Evolutionary conservation across 2,888 invertebrate genomes (phyloP).

Genomic region (Drosophila leonis): DNA sequence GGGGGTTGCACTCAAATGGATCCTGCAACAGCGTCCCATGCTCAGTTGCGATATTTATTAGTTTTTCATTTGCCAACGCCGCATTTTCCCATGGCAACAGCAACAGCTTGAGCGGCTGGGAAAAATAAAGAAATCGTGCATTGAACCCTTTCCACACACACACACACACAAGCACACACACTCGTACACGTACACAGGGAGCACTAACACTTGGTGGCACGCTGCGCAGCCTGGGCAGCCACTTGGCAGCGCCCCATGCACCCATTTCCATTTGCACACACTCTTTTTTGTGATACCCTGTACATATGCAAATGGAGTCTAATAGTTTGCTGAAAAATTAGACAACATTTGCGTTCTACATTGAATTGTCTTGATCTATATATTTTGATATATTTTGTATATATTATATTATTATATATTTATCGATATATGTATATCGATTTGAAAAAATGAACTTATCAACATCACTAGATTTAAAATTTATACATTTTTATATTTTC

Average conservation of each 20-base stretch:
- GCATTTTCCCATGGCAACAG: slow-evolving; percentile 68
- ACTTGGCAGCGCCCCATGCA: slow-evolving; percentile 64
- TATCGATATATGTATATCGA: no score
- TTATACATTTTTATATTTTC: no score
- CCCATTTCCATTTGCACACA: slow-evolving; percentile 55
- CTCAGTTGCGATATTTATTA: slow-evolving; percentile 35
- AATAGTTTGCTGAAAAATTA: accelerated
- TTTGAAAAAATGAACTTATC: no score
- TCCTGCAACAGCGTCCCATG: slow-evolving; percentile 51
- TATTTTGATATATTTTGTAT: no score
- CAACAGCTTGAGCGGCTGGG: slow-evolving; percentile 17
- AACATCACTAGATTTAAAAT: no score
- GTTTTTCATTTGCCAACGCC: slow-evolving; percentile 34
- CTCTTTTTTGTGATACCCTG: slow-evolving; percentile 21
- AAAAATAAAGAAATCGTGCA: slow-evolving; percentile 72
- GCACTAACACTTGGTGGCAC: slow-evolving; percentile 10
- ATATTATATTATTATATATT: no score
- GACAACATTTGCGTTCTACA: background rate
- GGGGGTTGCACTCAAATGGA: slow-evolving; percentile 47
- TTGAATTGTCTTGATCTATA: no score
- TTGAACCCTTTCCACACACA: slow-evolving; percentile 72
- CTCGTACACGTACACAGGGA: slow-evolving; percentile 3
- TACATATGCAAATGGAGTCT: background rate
- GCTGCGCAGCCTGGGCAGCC: slow-evolving; percentile 26
- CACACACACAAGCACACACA: slow-evolving; percentile 35